Conservation (phyloP, 1,140 invertebrate genomes). For the Danaus melanippus region DNA sequence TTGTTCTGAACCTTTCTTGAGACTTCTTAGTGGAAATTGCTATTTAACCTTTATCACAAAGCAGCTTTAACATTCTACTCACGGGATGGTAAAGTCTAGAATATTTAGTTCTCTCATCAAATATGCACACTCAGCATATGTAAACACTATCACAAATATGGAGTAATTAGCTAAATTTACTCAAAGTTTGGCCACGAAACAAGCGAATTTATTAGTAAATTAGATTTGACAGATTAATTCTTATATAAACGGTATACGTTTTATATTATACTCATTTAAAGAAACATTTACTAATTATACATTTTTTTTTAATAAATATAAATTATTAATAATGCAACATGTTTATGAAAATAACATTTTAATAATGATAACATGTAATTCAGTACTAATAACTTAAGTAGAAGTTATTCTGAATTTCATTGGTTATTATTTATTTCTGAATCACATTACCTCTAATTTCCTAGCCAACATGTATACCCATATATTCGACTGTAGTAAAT, state of each 20-base stretch:
- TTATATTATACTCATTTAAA: not conserved
- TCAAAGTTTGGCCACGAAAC: conserved; percentile 19
- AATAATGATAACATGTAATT: too few relatives aligned
- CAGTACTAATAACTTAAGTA: too few relatives aligned
- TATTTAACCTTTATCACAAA: conserved; percentile 2
- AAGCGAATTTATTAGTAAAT: conserved; percentile 3
- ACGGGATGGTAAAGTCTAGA: too few relatives aligned
- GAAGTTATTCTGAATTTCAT: too few relatives aligned
- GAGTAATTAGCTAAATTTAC: conserved; percentile 30
- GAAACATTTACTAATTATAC: too few relatives aligned
- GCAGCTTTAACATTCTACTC: not conserved
- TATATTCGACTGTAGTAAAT: conserved; percentile 30
- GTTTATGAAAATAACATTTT: too few relatives aligned
- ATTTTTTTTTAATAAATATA: too few relatives aligned
- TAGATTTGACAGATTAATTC: not conserved
- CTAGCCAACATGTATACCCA: conserved; percentile 19
- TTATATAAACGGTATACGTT: too few relatives aligned
- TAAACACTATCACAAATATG: conserved; percentile 29
- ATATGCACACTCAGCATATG: conserved; percentile 22
- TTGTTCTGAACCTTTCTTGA: not conserved
- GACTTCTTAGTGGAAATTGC: conserved; percentile 1
- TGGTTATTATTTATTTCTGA: not conserved
- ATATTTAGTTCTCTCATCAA: conserved; percentile 8
- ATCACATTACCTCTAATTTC: conserved; percentile 10
- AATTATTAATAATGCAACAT: too few relatives aligned